Conservation (phyloP, 2,113 vertebrate species). For the Bujurquina vittata region DNA sequence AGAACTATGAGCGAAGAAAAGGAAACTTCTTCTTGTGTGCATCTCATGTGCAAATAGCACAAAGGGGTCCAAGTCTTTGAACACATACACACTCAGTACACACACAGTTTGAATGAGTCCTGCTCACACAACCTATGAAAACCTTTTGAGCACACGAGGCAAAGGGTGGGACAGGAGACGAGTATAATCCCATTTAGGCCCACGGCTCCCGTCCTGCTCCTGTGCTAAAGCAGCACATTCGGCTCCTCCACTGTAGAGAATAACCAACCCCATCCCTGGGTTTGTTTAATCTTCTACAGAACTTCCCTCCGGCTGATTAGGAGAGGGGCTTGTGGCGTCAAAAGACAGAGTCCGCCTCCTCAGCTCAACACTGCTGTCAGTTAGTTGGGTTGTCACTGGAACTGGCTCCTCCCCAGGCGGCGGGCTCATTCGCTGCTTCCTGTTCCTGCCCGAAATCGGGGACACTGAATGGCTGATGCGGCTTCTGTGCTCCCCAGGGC, state of each 20-base stretch:
- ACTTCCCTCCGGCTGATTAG: constrained; percentile 80
- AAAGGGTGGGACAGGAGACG: constrained; percentile 31
- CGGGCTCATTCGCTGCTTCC: constrained; percentile 94
- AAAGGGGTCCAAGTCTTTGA: constrained; percentile 30
- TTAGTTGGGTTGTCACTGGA: constrained; percentile 63
- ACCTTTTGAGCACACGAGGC: constrained; percentile 29
- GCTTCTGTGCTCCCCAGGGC: constrained; percentile 66
- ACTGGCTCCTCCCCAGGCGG: constrained; percentile 81
- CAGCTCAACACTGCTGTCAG: constrained; percentile 82
- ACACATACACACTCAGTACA: constrained; percentile 39
- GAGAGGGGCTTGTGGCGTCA: constrained; percentile 84
- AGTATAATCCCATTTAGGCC: constrained; percentile 20
- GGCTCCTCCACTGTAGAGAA: constrained; percentile 69
- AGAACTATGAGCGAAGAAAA: constrained; percentile 51
- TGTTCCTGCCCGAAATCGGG: constrained; percentile 74
- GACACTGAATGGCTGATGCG: constrained; percentile 75
- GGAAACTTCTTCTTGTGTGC: constrained; percentile 58
- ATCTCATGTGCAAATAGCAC: constrained; percentile 60
- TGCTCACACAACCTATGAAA: constrained; percentile 41
- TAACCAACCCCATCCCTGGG: constrained; percentile 51
- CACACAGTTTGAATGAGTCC: constrained; percentile 31
- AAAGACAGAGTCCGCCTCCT: constrained; percentile 90
- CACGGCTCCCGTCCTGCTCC: constrained; percentile 43
- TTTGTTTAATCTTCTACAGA: constrained; percentile 70
- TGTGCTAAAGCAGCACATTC: constrained; percentile 63